Percentiles rank a stretch among this genome's conserved stretches.
These are phyloP conservation scores for Paramormyrops hopkinsi DNA, from an alignment of 2,797 vertebrate species.

Conservation along the genomic window DNA sequence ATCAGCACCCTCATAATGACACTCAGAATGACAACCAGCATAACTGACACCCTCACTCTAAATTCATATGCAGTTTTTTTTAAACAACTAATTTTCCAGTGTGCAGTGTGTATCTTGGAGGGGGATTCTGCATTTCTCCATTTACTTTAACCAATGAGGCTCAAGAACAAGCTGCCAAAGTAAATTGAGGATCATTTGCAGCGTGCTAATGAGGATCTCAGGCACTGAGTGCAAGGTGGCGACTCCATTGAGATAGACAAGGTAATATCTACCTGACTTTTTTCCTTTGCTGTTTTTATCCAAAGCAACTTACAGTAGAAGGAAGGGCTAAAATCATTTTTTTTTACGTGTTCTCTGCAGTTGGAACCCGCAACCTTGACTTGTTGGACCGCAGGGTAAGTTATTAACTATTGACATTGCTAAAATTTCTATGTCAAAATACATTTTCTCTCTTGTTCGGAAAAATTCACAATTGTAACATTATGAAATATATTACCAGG, in stretches of 20 bases:
- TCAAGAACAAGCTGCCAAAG: background rate
- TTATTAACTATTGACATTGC: background rate
- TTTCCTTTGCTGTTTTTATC: background rate
- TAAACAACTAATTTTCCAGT: background rate
- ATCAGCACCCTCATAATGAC: background rate
- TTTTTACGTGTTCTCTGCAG: background rate
- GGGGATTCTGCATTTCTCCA: background rate
- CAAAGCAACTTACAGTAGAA: background rate
- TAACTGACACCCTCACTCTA: constrained; percentile 1
- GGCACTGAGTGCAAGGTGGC: background rate
- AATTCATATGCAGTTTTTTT: background rate
- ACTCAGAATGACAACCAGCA: background rate
- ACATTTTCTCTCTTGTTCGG: background rate
- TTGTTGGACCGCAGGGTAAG: background rate
- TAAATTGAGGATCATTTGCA: background rate
- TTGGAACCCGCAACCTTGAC: background rate
- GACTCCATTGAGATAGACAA: background rate
- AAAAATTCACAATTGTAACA: background rate
- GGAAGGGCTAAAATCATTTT: background rate
- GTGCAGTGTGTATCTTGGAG: background rate
- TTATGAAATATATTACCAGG: background rate
- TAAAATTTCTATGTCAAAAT: background rate
- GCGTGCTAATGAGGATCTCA: background rate
- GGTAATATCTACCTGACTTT: background rate
- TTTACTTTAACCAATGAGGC: background rate